Conservation (phyloP, 2,888 invertebrate species). For the Harpalus rufipes region DNA sequence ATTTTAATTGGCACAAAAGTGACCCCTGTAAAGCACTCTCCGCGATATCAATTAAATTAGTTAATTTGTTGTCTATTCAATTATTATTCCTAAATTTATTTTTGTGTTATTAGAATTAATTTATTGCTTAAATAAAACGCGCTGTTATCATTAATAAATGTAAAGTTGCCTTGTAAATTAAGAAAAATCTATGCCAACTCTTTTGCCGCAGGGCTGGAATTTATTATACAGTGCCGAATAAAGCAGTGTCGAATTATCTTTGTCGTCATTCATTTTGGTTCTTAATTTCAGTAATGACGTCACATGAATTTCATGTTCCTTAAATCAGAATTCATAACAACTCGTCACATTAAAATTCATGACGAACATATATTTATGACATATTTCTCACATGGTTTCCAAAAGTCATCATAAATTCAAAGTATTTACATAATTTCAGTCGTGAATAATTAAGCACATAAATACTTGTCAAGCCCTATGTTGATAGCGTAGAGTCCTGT, state of each 20-base stretch:
- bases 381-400: constrained; percentile 57
- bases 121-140: no score
- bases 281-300: not conserved
- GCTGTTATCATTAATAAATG: no score
- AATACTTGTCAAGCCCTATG: constrained; percentile 53
- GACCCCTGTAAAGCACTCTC: no score
- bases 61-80: no score
- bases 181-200: no score
- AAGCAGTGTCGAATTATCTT: not conserved
- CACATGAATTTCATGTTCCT: not conserved
- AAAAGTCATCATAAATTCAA: constrained; percentile 60
- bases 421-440: constrained; percentile 60
- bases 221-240: not conserved
- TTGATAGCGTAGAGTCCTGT: constrained; percentile 19
- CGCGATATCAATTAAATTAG: no score
- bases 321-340: not conserved
- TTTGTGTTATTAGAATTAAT: no score
- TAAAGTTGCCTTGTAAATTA: no score
- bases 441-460: constrained; percentile 64
- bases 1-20: no score
- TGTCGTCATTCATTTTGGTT: not conserved
- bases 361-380: constrained; percentile 45
- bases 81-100: no score
- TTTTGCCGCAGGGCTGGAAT: no score
- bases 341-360: constrained; percentile 41